Evolutionary conservation across 2,113 vertebrate species (phyloP).

Genomic region (Capra hircus): DNA sequence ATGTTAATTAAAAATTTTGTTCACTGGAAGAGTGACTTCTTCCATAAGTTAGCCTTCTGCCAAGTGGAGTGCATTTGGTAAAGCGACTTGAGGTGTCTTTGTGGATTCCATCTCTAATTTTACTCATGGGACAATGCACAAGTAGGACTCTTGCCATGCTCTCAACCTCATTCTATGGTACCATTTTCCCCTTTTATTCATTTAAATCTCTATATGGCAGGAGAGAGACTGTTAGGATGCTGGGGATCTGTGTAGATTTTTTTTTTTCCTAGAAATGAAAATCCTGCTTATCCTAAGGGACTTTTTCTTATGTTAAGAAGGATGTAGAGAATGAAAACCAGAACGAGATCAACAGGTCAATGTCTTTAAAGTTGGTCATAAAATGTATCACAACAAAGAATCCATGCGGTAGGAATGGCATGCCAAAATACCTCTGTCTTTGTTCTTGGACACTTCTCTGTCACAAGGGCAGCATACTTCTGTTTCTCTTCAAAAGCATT

Average conservation of each 20-base stretch:
- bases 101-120: constrained; percentile 59
- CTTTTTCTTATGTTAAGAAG: constrained; percentile 67
- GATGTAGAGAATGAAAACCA: constrained; percentile 63
- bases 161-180: neutral
- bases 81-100: constrained; percentile 49
- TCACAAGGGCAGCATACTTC: constrained; percentile 62
- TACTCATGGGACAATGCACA: neutral
- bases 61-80: constrained; percentile 35
- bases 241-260: neutral
- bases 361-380: constrained; percentile 70
- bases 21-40: constrained; percentile 47
- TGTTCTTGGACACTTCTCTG: constrained; percentile 46
- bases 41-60: constrained; percentile 1
- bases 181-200: constrained; percentile 38
- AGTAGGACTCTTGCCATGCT: constrained; percentile 45
- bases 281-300: constrained; percentile 54
- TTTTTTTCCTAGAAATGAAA: constrained; percentile 41
- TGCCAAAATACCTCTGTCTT: constrained; percentile 59
- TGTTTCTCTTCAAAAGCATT: constrained; percentile 70
- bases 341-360: constrained; percentile 67
- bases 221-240: constrained; percentile 23
- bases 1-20: constrained; percentile 68
- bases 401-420: constrained; percentile 26
- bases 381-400: constrained; percentile 62
- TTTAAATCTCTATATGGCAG: constrained; percentile 24